These are phyloP conservation scores for Chironomus striatipennis DNA, from an alignment of 1,140 invertebrate genomes.

Conservation along the genomic window DNA sequence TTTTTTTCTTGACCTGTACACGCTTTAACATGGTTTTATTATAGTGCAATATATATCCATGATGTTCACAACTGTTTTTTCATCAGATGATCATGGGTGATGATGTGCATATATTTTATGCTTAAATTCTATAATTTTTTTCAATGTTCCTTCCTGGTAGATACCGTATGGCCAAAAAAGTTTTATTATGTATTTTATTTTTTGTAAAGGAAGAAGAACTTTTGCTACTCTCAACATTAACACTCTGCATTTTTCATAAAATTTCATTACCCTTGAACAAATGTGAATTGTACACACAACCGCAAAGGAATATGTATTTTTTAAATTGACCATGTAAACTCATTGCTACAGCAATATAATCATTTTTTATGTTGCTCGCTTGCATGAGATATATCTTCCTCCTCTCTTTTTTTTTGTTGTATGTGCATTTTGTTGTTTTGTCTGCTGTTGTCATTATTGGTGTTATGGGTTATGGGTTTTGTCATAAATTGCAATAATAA, in stretches of 20 bases:
- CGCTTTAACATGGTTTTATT: slow-evolving; percentile 15
- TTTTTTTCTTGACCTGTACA: not conserved
- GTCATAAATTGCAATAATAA: not conserved
- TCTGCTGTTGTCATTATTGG: too few relatives aligned
- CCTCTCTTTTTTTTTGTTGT: not conserved
- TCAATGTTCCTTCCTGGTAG: slow-evolving; percentile 16
- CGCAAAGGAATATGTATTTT: not conserved
- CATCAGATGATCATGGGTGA: slow-evolving; percentile 1
- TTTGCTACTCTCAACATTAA: not conserved
- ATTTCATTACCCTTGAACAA: not conserved
- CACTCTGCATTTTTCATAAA: too few relatives aligned
- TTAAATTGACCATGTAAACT: not conserved
- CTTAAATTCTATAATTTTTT: not conserved
- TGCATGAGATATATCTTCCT: not conserved
- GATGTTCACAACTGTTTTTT: slow-evolving; percentile 10
- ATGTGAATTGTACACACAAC: not conserved
- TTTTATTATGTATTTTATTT: not conserved
- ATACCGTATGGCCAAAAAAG: not conserved
- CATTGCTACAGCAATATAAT: not conserved
- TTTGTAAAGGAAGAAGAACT: not conserved
- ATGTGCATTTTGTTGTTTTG: not conserved
- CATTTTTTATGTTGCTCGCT: not conserved
- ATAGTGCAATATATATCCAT: slow-evolving; percentile 4
- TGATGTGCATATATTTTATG: slow-evolving; percentile 2
- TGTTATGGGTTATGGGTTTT: not conserved